Base-by-base conservation (phyloP, 2,797 vertebrate genomes). In the Fistularia tabacaria region DNA sequence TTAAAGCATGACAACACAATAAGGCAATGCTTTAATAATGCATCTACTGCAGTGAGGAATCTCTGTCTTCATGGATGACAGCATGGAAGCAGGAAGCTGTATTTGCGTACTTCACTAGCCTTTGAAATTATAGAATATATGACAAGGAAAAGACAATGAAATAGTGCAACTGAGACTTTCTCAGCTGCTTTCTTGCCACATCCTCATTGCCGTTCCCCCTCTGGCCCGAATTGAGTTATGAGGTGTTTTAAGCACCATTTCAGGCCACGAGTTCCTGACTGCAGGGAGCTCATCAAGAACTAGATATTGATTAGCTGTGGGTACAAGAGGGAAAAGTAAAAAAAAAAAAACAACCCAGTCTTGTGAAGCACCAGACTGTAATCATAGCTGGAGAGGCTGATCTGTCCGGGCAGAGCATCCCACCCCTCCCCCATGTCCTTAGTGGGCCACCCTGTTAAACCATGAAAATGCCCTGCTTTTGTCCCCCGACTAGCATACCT, bases 401-500 rank as follows among this genome's bases (percentile, higher is more conserved):
- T 80, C 55, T 66, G 72, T 51, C 51, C 67, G 46, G 56, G 53
- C 59, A 51, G 46, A 66, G 44, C 39, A 25, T 51, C 48, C 42
- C 39, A 67, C 71, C 74, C 72, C 56, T 81, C 78, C 76, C 73
- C 71, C 3, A 2, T 64, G 73, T 60, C 68, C 59, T 66, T 14
- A 53, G 51, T 54, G 58, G 64, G 66, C 40, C 36, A 14, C 49
- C 59, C 77, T 64, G 66, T 66, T 74, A 59, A 76, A 76, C 76
- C 81, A 78, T 79, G 79, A 77, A 85, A 83, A 80, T 54, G 50
- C 54, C 64, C 70, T 75, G 61, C 74, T 80, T 77, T 85, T 85
- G 80, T 79, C 71, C 70, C 67, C 10, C 9, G 45, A 62, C 46
- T 64, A 62, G 57, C 59, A 52, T 64, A 63, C 50, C 58, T 52